Evolutionary conservation across 2,113 vertebrate genomes (phyloP), one percentile per base, ranked within the genome.

Genomic region (Rafetus swinhoei): DNA sequence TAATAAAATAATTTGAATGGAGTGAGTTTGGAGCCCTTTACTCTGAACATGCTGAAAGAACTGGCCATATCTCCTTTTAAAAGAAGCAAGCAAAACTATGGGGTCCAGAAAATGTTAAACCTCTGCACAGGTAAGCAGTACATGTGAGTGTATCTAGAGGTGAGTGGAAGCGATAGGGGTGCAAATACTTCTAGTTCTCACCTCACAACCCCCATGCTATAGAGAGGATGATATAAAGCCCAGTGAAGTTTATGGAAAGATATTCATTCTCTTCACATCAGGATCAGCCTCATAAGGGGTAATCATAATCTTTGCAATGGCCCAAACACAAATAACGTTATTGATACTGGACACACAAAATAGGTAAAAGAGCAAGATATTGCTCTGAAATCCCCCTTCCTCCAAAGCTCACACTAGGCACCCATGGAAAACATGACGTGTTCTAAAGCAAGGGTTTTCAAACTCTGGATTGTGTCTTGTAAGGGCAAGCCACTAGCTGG

Each of bases 81-180:
- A 76, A 24, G 27, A 54, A 50, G 35, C 7, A 29, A 82, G 10
- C 39, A 62, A 50, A 21, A 45, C 39, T 18, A 39, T 27, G 18
- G 54, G 45, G 21, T 53, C 32, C 18, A n/a, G 18, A 79, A 79
- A 76, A 19, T 2, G 86, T 9, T 1, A 10, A 89, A 59, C 19
- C 9, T 79, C 4, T 29, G 59, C 19, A 6, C 2, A 12, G 3
- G 3, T 2, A 27, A n/a, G 14, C 15, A 52, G 6, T 1, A 2
- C 77, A 53, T 15, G 4, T 35, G 65, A 72, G 39, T 50, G 11
- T 50, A 77, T 77, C 39, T 45, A 72, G 4, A 21, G 4, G 32
- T 18, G 19, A 8, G n/a, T 2, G n/a, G 18, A 72, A 18, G 35
- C n/a, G 35, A 10, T 72, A 21, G 65, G n/a, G 16, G 4, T 72